These are phyloP conservation scores for Tautogolabrus adspersus DNA, from an alignment of 2,113 vertebrate genomes.

Conservation along the genomic window DNA sequence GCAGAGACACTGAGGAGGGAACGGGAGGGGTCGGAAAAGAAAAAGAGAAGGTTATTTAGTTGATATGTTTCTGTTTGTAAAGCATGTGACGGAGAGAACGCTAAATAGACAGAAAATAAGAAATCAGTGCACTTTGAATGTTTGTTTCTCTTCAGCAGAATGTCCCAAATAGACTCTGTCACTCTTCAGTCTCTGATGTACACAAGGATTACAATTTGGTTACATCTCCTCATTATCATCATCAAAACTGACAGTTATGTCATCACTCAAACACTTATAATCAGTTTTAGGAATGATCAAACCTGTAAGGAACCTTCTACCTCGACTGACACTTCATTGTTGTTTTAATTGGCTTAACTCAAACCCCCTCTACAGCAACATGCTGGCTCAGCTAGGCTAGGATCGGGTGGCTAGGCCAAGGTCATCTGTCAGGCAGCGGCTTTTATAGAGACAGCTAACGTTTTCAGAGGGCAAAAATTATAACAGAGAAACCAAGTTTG, in stretches of 20 bases:
- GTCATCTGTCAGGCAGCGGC: conserved; percentile 14
- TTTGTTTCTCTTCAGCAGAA: too few relatives aligned
- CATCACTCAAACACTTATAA: conserved; percentile 36
- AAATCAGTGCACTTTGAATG: too few relatives aligned
- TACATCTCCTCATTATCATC: conserved; percentile 30
- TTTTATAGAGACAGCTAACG: conserved; percentile 51
- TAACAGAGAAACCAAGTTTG: conserved; percentile 49
- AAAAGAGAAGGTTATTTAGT: not conserved
- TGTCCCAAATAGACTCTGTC: not conserved
- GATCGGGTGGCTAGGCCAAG: conserved; percentile 4
- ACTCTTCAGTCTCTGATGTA: conserved; percentile 19
- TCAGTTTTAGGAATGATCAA: conserved; percentile 38
- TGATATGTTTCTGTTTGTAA: not conserved
- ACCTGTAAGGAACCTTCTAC: conserved; percentile 1
- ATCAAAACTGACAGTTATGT: conserved; percentile 19
- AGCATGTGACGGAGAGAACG: too few relatives aligned
- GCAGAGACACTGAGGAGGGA: conserved; percentile 89
- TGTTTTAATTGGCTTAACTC: conserved; percentile 49
- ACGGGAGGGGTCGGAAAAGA: not conserved
- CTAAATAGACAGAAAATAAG: too few relatives aligned
- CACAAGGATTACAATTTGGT: conserved; percentile 12
- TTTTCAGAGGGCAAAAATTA: conserved; percentile 37
- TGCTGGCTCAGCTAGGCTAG: conserved; percentile 6
- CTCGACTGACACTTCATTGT: conserved; percentile 13
- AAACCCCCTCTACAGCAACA: conserved; percentile 21